Conservation (phyloP, 1,140 invertebrate species). For the Platyscapa corneri region DNA sequence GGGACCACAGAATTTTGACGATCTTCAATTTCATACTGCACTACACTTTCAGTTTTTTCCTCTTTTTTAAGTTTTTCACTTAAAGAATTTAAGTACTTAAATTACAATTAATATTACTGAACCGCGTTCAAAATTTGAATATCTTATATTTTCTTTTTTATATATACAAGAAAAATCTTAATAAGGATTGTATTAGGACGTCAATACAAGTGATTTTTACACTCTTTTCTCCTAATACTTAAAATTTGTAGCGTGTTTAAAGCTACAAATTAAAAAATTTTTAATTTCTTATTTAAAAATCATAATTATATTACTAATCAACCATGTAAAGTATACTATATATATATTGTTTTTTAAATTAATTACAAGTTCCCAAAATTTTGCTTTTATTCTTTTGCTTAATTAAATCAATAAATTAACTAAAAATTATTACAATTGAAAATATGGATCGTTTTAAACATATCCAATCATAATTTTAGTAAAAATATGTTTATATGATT, state of each 20-base stretch:
- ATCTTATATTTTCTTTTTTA: slow-evolving; percentile 18
- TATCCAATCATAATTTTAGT: not conserved
- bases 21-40: slow-evolving; percentile 24
- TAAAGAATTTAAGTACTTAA: slow-evolving; percentile 48
- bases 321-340: not conserved
- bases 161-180: slow-evolving; percentile 46
- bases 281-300: no score
- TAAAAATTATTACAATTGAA: not conserved
- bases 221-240: slow-evolving; percentile 1
- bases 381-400: not conserved
- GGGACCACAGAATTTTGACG: slow-evolving; percentile 34
- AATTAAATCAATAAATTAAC: no score
- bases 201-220: not conserved
- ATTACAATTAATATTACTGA: slow-evolving; percentile 52
- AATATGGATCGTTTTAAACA: slow-evolving; percentile 1
- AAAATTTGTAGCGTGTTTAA: no score
- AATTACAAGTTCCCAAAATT: not conserved
- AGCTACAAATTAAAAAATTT: no score
- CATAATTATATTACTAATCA: no score
- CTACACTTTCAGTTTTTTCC: not conserved
- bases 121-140: not conserved
- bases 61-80: not conserved
- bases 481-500: not conserved
- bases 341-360: not conserved
- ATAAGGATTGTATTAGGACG: not conserved